These are phyloP conservation scores for Camelus dromedarius DNA, from an alignment of 2,113 vertebrate genomes.

Conservation along the genomic window DNA sequence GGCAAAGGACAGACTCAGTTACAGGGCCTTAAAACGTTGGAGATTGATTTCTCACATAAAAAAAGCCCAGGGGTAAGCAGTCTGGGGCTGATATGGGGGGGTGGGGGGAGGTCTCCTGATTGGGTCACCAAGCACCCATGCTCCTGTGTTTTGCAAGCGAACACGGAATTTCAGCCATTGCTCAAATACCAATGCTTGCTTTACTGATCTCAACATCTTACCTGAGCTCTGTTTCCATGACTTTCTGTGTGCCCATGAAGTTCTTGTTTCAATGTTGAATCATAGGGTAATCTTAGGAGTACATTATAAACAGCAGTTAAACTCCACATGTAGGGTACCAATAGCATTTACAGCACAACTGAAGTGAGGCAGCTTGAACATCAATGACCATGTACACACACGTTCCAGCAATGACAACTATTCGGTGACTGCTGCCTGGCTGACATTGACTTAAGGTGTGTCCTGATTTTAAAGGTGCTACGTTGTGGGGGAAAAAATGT, in stretches of 20 bases:
- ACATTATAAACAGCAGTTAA: background rate
- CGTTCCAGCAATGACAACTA: background rate
- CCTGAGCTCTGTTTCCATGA: background rate
- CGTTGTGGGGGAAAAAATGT: fast-evolving
- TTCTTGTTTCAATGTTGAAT: background rate
- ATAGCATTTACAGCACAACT: background rate
- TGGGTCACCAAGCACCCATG: background rate
- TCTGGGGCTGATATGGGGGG: background rate
- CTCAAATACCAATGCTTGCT: background rate
- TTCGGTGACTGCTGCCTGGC: fast-evolving
- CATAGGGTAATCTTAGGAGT: background rate
- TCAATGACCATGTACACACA: background rate
- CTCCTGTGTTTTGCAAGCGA: background rate
- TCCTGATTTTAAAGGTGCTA: background rate
- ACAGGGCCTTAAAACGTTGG: background rate
- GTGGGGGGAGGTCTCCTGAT: background rate
- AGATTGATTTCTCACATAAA: background rate
- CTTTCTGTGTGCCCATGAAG: background rate
- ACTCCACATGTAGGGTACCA: background rate
- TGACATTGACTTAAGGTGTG: background rate
- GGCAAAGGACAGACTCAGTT: background rate
- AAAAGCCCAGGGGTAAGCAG: background rate
- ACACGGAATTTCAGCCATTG: background rate
- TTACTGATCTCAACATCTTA: background rate
- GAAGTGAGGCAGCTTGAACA: background rate